phyloP scores from a whole-genome alignment of 1,140 invertebrate genomes.

The Drosophila burlai region DNA sequence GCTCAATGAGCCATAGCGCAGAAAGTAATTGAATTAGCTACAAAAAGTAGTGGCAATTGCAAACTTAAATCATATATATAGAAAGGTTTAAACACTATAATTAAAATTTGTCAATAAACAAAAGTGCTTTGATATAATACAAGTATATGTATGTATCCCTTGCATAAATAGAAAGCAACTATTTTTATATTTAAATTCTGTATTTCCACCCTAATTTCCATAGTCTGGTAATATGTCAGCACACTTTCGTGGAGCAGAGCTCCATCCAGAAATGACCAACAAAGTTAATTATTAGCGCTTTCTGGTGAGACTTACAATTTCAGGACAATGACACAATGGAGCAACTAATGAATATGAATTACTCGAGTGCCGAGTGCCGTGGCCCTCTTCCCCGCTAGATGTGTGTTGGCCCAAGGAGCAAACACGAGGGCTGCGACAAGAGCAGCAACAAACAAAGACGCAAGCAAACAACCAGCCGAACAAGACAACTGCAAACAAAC shows the following conservation, averaged over 20 bases:
- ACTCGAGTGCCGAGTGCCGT: slow-evolving; percentile 28
- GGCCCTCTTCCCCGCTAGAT: slow-evolving; percentile 10
- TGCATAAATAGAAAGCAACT: too few relatives aligned
- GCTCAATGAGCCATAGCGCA: slow-evolving; percentile 21
- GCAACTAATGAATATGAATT: slow-evolving; percentile 80
- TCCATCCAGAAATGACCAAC: slow-evolving; percentile 1
- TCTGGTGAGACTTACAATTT: slow-evolving; percentile 52
- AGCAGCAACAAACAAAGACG: slow-evolving; percentile 39
- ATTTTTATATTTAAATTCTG: neutral
- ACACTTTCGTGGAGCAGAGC: neutral
- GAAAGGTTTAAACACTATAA: neutral
- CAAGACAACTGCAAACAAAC: slow-evolving; percentile 68
- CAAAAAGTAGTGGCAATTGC: neutral
- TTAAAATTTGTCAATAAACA: too few relatives aligned
- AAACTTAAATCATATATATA: too few relatives aligned
- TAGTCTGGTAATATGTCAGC: slow-evolving; percentile 10
- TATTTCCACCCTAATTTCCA: neutral
- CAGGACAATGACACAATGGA: slow-evolving; percentile 66
- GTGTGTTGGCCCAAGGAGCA: slow-evolving; percentile 41
- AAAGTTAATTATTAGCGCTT: slow-evolving; percentile 58
- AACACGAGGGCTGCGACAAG: slow-evolving; percentile 45
- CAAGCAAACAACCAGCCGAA: slow-evolving; percentile 48
- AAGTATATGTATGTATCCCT: too few relatives aligned
- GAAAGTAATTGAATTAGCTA: slow-evolving; percentile 18
- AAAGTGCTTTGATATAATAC: too few relatives aligned